A percentile compares a stretch with the other conserved stretches of the same genome.
Conservation (phyloP, 2,797 vertebrate species). For the Jordanella pulchra region DNA sequence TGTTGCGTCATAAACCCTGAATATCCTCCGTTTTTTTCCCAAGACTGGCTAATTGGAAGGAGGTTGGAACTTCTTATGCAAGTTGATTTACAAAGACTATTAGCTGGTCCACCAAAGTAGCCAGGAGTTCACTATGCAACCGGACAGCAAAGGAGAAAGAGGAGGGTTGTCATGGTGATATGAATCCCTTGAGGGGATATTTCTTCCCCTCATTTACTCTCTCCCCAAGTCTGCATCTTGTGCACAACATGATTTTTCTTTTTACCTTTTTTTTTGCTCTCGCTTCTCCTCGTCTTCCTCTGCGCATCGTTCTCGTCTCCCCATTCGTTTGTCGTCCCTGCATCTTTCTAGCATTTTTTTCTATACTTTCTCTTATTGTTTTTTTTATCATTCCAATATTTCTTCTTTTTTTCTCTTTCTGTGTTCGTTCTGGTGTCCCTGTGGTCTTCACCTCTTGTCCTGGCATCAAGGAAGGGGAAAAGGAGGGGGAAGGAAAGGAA, state of each 20-base stretch:
- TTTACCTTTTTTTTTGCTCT: constrained; percentile 3
- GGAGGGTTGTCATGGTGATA: constrained; percentile 73
- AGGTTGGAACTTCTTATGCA: background rate
- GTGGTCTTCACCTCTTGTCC: constrained; percentile 75
- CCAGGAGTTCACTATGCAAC: constrained; percentile 57
- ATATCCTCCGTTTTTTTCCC: constrained; percentile 11
- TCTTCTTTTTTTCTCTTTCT: constrained; percentile 47
- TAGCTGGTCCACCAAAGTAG: constrained; percentile 41
- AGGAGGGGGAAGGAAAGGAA: constrained; percentile 72
- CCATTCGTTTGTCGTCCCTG: constrained; percentile 39
- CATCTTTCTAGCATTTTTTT: constrained; percentile 22
- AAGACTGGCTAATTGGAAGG: constrained; percentile 6
- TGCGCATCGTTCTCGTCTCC: constrained; percentile 28
- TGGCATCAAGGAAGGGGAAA: constrained; percentile 62
- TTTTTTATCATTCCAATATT: constrained; percentile 56
- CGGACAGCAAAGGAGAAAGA: constrained; percentile 63
- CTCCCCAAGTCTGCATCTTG: constrained; percentile 54
- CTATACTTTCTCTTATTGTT: constrained; percentile 48
- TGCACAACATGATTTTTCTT: constrained; percentile 49
- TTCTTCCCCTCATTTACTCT: constrained; percentile 56
- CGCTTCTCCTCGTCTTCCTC: constrained; percentile 41
- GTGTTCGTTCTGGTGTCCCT: constrained; percentile 57
- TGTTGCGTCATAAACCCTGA: constrained; percentile 19
- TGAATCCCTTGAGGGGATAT: constrained; percentile 57
- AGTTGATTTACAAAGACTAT: constrained; percentile 20